Conservation (phyloP, 2,113 vertebrate genomes). For the Sigmodon hispidus region DNA sequence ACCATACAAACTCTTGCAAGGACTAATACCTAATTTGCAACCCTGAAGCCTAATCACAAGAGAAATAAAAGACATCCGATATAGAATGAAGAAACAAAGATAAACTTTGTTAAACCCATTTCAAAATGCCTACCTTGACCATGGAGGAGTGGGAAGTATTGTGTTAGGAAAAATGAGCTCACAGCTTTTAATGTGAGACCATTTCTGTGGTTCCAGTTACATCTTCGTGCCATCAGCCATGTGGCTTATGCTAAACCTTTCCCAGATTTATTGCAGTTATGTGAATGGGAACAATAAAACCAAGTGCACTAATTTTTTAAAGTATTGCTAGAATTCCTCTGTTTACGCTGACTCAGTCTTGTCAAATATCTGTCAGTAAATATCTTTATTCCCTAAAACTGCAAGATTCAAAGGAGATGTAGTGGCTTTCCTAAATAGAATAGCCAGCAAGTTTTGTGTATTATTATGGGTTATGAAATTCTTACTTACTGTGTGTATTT, state of each 20-base stretch:
- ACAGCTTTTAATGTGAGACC: not conserved
- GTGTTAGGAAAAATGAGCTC: not conserved
- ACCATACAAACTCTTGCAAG: not conserved
- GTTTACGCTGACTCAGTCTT: not conserved
- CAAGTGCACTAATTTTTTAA: not conserved
- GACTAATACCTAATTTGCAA: not conserved
- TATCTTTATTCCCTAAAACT: not conserved
- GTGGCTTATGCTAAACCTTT: not conserved
- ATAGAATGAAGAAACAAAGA: conserved; percentile 2
- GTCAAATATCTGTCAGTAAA: not conserved
- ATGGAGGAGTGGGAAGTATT: not conserved
- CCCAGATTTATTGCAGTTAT: not conserved
- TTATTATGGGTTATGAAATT: not conserved
- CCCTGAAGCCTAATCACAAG: not conserved
- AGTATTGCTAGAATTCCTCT: conserved; percentile 1
- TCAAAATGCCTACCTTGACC: not conserved
- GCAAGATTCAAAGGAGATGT: not conserved
- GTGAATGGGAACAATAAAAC: conserved; percentile 2
- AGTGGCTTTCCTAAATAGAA: not conserved
- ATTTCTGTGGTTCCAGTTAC: not conserved
- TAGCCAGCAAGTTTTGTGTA: not conserved
- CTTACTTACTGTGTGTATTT: not conserved
- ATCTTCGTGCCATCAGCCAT: not conserved
- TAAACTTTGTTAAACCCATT: not conserved
- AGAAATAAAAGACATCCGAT: not conserved